These are phyloP conservation scores for Caenorhabditis sinica DNA, from an alignment of 2,888 invertebrate species.

Conservation along the genomic window DNA sequence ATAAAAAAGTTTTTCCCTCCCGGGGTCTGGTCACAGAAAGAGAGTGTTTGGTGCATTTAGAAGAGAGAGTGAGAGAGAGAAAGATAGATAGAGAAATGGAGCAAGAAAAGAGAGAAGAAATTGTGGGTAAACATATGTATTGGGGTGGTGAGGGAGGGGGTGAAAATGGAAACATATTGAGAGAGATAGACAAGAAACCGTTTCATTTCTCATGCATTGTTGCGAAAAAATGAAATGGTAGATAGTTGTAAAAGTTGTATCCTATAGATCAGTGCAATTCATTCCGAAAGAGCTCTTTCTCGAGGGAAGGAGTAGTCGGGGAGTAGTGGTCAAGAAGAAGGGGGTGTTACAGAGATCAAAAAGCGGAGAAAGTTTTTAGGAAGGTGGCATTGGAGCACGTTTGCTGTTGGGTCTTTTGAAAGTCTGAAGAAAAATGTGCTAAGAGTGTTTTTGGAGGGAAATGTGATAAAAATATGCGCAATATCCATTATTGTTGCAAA, in stretches of 20 bases:
- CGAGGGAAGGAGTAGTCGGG: no score
- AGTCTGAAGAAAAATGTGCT: no score
- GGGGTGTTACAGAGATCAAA: no score
- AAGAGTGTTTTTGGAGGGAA: no score
- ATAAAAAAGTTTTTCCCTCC: conserved; percentile 53
- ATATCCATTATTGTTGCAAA: no score
- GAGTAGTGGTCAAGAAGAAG: no score
- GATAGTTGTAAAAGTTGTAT: background rate
- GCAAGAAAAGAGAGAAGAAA: conserved; percentile 16
- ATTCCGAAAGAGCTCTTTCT: background rate
- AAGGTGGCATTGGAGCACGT: no score
- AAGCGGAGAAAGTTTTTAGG: no score
- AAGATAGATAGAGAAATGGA: conserved; percentile 34
- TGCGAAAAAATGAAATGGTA: no score
- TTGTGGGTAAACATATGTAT: conserved; percentile 22
- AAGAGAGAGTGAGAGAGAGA: conserved; percentile 31
- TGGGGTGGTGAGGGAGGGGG: conserved; percentile 10
- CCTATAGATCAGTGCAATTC: background rate
- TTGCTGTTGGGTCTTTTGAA: no score
- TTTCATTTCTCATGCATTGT: conserved; percentile 4
- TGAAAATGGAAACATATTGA: conserved; percentile 13
- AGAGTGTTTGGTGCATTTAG: conserved; percentile 24
- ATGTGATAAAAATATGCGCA: no score
- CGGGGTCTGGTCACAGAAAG: conserved; percentile 25
- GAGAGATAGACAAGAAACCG: background rate